Percentiles rank a stretch among this genome's conserved stretches.
These are phyloP conservation scores for Oreonectes daqikongensis DNA, from an alignment of 2,797 vertebrate species.

Conservation along the genomic window DNA sequence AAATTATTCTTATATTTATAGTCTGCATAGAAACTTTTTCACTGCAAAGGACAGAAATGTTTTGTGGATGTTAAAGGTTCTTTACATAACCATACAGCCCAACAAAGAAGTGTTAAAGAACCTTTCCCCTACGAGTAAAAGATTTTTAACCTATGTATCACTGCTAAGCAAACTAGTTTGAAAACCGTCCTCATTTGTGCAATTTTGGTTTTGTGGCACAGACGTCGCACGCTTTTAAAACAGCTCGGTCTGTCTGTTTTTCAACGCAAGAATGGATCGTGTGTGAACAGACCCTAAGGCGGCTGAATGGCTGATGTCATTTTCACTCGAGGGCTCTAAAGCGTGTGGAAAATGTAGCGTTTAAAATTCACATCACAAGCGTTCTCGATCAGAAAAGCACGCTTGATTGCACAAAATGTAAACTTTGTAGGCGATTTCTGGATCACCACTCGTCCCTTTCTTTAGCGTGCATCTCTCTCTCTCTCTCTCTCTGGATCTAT, in stretches of 20 bases:
- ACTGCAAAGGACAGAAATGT: no score
- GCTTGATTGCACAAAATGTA: slow-evolving; percentile 5
- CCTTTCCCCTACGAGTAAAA: no score
- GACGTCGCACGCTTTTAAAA: background rate
- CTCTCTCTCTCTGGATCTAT: slow-evolving; percentile 44
- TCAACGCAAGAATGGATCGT: background rate
- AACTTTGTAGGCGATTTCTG: slow-evolving; percentile 3
- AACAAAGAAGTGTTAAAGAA: no score
- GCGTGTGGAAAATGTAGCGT: background rate
- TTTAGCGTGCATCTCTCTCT: background rate
- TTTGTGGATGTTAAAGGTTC: no score
- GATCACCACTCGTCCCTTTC: slow-evolving; percentile 12
- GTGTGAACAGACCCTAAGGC: background rate
- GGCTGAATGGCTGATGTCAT: slow-evolving; percentile 10
- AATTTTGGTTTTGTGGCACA: background rate
- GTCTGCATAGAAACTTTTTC: no score
- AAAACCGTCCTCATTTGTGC: background rate
- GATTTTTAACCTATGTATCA: background rate
- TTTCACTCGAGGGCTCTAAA: background rate
- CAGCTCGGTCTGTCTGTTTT: background rate
- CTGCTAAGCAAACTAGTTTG: background rate
- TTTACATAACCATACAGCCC: no score
- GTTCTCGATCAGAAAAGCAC: background rate
- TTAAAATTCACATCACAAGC: slow-evolving; percentile 5
- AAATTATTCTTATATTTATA: no score